Conservation (phyloP, 2,888 invertebrate genomes). For the Trypoxylon attenuatum region DNA sequence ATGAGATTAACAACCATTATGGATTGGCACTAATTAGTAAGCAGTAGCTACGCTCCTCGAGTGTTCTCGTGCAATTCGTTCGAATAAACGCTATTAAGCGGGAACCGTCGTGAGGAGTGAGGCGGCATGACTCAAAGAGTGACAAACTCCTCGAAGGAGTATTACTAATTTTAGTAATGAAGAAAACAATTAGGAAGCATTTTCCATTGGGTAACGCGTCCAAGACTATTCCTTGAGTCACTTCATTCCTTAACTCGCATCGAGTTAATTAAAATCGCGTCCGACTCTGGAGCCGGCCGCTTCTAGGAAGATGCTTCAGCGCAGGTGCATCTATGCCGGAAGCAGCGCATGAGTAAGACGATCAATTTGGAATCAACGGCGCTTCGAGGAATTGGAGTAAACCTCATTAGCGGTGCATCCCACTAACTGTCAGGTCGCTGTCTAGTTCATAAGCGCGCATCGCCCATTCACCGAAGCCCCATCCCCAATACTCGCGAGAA, state of each 20-base stretch:
- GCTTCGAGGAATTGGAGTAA: no score
- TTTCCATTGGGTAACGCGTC: no score
- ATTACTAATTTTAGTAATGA: not conserved
- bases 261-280: no score
- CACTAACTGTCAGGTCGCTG: conserved; percentile 14
- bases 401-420: conserved; percentile 8
- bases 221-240: no score
- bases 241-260: no score
- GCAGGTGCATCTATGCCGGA: no score
- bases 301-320: no score
- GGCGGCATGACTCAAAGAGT: not conserved
- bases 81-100: not conserved
- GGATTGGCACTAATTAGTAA: conserved; percentile 39
- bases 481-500: conserved; percentile 18
- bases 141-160: not conserved
- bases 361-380: not conserved
- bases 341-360: not conserved
- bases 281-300: no score
- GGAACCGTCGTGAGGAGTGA: not conserved
- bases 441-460: conserved; percentile 16
- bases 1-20: conserved; percentile 47
- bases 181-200: not conserved
- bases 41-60: not conserved
- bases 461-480: conserved; percentile 19
- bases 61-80: not conserved